Evolutionary conservation across 64 coral and sea anemone genomes (phyloP), one percentile per base, ranked within the genome.

Genomic region (Stylophora pistillata): DNA sequence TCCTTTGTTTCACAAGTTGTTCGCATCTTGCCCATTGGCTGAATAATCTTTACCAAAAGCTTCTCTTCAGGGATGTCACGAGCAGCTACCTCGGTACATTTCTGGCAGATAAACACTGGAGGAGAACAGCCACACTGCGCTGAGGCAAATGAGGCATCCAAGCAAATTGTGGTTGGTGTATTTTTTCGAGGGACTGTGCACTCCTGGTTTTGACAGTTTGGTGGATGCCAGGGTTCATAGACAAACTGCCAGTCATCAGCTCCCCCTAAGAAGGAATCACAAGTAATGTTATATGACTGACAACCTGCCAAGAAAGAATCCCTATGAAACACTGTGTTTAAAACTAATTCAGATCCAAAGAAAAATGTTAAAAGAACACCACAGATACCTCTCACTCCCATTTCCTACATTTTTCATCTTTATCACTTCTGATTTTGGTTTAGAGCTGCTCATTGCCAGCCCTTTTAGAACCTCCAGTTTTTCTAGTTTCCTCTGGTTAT

Each of bases 211-310:
- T 99, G 94, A 85, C 97, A 99, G 63, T 90, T 92, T 10, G 73
- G 72, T 2, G 94, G 87, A 70, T 95, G 69, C 97, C 97, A 99
- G 18, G 93, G 89, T 37, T 99, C 97, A 53, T 99, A 99, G 26
- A 94, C 89, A 56, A 95, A 99, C 79, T 99, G 97, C 90, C 97
- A 95, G 70, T 99, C 97, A 93, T 99, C 97, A 74, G 93, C 87
- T 10, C 93, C 93, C 18, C 93, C 97, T 93, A 57, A 4, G 56
- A 95, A 76, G 13, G 23, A 13, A 55, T 28, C 23, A 29, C 58
- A 13, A 13, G 16, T 13, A 58, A 47, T 4, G 37, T 0, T 47
- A 47, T 1, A 7, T 0, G 37, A 47, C 7, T 47, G 37, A 47
- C 0, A 47, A 47, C 37, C 7, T 47, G 37, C 37, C 37, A 47